Conservation (phyloP, 2,113 vertebrate species). For the Aspidoscelis tigris region DNA sequence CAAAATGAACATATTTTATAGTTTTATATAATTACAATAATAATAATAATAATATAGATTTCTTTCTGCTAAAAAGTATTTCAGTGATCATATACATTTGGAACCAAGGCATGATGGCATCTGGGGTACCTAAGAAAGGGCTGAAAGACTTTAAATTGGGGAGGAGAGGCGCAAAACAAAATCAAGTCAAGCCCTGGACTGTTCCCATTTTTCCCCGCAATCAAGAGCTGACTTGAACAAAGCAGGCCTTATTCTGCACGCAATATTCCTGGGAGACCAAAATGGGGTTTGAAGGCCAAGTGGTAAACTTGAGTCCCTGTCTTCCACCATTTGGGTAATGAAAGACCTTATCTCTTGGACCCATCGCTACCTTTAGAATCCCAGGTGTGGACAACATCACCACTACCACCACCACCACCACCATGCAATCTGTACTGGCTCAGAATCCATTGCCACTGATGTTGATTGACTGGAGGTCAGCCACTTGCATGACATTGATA, state of each 20-base stretch:
- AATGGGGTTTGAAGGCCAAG: constrained; percentile 32
- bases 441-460: constrained; percentile 92
- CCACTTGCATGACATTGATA: constrained; percentile 95
- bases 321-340: constrained; percentile 54
- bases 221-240: constrained; percentile 12
- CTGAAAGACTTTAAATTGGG: constrained; percentile 52
- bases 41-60: constrained; percentile 80
- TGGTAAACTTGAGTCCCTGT: constrained; percentile 9
- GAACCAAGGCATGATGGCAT: constrained; percentile 85
- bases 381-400: constrained; percentile 25
- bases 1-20: constrained; percentile 73
- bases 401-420: too few relatives aligned
- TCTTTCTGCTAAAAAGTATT: constrained; percentile 78
- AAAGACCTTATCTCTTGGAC: constrained; percentile 67
- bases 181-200: constrained; percentile 59
- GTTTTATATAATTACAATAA: constrained; percentile 72
- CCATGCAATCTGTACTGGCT: constrained; percentile 39
- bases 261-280: constrained; percentile 12
- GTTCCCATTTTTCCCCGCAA: constrained; percentile 25
- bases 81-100: constrained; percentile 80
- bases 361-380: constrained; percentile 60
- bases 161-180: constrained; percentile 28
- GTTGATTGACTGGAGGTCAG: constrained; percentile 91
- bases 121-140: constrained; percentile 63
- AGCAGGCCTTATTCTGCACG: constrained; percentile 22